Percentiles rank a stretch among this genome's conserved stretches.
Evolutionary conservation across 1,140 invertebrate genomes (phyloP).

Genomic region (Formica selysi): DNA sequence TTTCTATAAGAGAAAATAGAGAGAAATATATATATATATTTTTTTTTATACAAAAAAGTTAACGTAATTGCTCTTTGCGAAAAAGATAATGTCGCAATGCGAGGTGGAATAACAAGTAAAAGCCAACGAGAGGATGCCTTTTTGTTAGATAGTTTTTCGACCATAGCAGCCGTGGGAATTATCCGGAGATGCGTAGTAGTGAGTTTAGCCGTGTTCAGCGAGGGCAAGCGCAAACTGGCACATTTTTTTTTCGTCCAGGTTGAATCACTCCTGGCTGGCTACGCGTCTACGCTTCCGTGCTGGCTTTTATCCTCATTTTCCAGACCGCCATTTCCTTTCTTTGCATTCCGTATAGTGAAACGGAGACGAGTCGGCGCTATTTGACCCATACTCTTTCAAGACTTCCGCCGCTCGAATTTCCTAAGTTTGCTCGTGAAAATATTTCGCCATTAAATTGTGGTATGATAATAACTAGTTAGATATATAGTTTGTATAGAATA

Average conservation of each 20-base stretch:
- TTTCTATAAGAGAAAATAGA: background rate
- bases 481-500: background rate
- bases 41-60: background rate
- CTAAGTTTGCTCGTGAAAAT: slow-evolving; percentile 1
- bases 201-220: background rate
- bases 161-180: slow-evolving; percentile 21
- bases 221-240: background rate
- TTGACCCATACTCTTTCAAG: slow-evolving; percentile 37
- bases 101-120: slow-evolving; percentile 15
- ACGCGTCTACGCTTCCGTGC: background rate
- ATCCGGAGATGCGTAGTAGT: slow-evolving; percentile 13
- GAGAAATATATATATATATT: too few species aligned
- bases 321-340: slow-evolving; percentile 9
- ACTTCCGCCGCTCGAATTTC: slow-evolving; percentile 47
- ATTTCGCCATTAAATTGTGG: background rate
- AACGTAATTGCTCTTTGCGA: background rate
- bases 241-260: slow-evolving; percentile 1
- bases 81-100: background rate
- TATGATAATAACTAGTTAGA: background rate
- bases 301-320: slow-evolving; percentile 57
- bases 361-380: background rate
- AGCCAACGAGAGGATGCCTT: slow-evolving; percentile 18
- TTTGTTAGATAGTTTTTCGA: slow-evolving; percentile 37
- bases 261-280: slow-evolving; percentile 1
- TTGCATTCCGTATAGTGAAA: slow-evolving; percentile 44